Base-by-base conservation (phyloP, 2,113 vertebrate genomes). In the Plotosus lineatus region DNA sequence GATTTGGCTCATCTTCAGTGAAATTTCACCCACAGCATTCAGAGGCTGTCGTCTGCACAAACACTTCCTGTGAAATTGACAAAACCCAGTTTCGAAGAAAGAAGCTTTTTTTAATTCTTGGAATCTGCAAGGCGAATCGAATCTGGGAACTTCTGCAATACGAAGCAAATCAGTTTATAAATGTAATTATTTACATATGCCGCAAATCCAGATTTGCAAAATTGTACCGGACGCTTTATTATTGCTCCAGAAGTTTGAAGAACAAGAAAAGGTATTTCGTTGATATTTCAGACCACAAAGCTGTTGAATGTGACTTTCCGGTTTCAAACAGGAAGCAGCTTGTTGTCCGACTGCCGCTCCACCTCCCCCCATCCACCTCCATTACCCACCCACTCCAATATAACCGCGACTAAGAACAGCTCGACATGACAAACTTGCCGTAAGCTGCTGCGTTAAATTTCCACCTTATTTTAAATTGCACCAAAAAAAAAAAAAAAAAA, bases 311-410 rank as follows among this genome's bases (percentile, higher is more conserved):
- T 87, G 80, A 89, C 82, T 80, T 53, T 84, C 48, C 66, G 76
- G 86, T 78, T 84, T 83, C 80, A 85, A 78, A 89, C 87, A 91
- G 90, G 90, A 92, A 93, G 84, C 51, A 80, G 83, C 80, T 82
- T 87, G 82, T 83, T 80, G 78, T 82, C 78, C 6, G 71, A 84
- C 75, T 72, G 44, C 63, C 76, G 42, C 44, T 72, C 74, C 78
- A 78, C 77, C 55, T 75, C 53, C 56, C 26, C 26, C 12, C 12
- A 6, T 4, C 8, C 6, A 10, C 55, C 0, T 11, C 73, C 58
- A 6, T 6, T 26, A 31, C 44, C 68, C 44, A 71, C 68, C 68
- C 40, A n/a, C 44, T 71, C 26, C 2, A 19, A 48, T 83, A n/a
- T 63, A 81, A 69, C 80, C 56, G 78, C 82, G 78, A 79, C 78